Evolutionary conservation across 2,797 vertebrate genomes (phyloP).

Genomic region (Distichodus sexfasciatus): DNA sequence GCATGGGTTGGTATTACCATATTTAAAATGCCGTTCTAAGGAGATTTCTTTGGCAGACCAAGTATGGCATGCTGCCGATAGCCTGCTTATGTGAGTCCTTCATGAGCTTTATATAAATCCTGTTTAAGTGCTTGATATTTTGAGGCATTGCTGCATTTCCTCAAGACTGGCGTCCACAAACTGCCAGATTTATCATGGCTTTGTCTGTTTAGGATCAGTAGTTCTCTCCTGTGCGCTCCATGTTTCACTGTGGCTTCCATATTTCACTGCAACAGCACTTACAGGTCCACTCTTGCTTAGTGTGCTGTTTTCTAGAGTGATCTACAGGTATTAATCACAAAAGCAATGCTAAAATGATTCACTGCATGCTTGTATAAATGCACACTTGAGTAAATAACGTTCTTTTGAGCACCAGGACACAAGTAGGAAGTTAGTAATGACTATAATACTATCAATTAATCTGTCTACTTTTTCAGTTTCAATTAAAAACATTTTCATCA

Average conservation of each 20-base stretch:
- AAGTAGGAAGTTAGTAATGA: too few relatives aligned
- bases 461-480: too few relatives aligned
- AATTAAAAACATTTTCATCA: too few relatives aligned
- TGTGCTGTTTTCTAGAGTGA: too few relatives aligned
- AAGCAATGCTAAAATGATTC: too few relatives aligned
- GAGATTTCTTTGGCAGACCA: background rate
- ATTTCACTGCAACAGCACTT: background rate
- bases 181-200: constrained; percentile 13
- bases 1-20: constrained; percentile 4
- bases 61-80: constrained; percentile 14
- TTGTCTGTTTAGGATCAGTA: constrained; percentile 8
- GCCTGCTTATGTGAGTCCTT: constrained; percentile 34
- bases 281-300: too few relatives aligned
- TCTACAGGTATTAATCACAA: too few relatives aligned
- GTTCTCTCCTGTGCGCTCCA: background rate
- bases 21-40: constrained; percentile 8
- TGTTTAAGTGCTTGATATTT: constrained; percentile 32
- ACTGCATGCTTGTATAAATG: too few relatives aligned
- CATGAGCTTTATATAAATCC: constrained; percentile 35
- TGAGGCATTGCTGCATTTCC: constrained; percentile 24
- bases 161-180: constrained; percentile 8
- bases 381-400: too few relatives aligned
- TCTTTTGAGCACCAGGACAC: too few relatives aligned
- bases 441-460: too few relatives aligned
- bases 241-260: background rate